phyloP scores from a whole-genome alignment of 2,113 vertebrate species.

The Gymnocephalus cernua region DNA sequence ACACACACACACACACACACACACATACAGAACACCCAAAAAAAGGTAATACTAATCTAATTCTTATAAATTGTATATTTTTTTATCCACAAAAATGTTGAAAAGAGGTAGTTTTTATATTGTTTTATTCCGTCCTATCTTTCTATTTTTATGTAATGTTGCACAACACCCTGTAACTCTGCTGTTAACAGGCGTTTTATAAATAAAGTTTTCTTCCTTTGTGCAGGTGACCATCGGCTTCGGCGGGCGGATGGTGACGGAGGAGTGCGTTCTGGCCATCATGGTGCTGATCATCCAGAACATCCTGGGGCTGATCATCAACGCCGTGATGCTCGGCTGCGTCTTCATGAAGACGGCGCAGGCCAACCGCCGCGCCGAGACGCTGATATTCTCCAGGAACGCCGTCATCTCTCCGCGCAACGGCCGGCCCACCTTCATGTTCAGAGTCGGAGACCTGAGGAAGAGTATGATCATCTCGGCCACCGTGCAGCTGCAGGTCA shows the following conservation, averaged over 20 bases:
- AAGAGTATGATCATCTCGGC: slow-evolving; percentile 91
- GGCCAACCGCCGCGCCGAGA: slow-evolving; percentile 88
- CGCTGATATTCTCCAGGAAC: slow-evolving; percentile 87
- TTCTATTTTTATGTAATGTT: no score
- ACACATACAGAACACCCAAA: no score
- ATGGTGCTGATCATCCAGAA: slow-evolving; percentile 88
- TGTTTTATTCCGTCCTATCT: no score
- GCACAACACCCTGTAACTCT: no score
- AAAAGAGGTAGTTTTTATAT: no score
- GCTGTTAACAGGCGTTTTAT: no score
- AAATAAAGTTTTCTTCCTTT: no score
- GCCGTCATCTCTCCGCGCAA: slow-evolving; percentile 86
- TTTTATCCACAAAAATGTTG: no score
- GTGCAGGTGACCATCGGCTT: slow-evolving; percentile 88
- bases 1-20: no score
- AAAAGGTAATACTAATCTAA: no score
- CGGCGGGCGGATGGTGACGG: slow-evolving; percentile 88
- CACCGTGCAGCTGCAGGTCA: slow-evolving; percentile 86
- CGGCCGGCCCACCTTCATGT: slow-evolving; percentile 86
- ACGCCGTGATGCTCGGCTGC: slow-evolving; percentile 89
- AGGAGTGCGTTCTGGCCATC: slow-evolving; percentile 88
- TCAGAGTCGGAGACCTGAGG: slow-evolving; percentile 87
- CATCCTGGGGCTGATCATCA: slow-evolving; percentile 88
- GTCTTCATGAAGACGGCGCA: slow-evolving; percentile 92
- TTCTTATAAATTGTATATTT: no score